Conservation (phyloP, 2,797 vertebrate species). For the Pseudochirops cupreus region DNA sequence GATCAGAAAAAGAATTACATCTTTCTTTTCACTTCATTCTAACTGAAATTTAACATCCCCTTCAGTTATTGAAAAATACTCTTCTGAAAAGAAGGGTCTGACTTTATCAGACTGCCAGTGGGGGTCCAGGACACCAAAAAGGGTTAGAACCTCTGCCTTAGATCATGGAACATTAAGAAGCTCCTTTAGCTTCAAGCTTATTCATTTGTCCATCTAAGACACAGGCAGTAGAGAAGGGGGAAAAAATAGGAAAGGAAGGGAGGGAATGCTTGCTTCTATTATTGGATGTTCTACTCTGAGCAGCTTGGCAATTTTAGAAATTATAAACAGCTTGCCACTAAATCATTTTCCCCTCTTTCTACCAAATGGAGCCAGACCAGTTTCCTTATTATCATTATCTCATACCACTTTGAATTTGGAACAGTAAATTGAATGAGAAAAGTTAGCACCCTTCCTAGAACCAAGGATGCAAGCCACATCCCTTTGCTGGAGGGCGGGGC, state of each 20-base stretch:
- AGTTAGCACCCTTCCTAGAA: background rate
- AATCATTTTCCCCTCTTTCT: constrained; percentile 19
- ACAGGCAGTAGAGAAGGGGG: background rate
- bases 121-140: background rate
- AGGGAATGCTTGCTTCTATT: background rate
- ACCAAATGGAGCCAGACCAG: constrained; percentile 43
- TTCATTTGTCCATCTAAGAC: background rate
- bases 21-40: background rate
- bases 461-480: background rate
- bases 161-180: background rate
- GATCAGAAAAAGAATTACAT: background rate
- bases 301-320: background rate
- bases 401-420: constrained; percentile 18
- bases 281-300: background rate
- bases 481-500: background rate
- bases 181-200: background rate
- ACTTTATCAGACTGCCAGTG: background rate
- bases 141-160: background rate
- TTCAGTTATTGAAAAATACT: background rate
- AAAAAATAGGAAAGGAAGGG: background rate
- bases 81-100: background rate
- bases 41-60: background rate
- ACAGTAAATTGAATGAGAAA: constrained; percentile 28
- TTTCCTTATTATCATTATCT: constrained; percentile 37
- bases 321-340: constrained; percentile 2